These are phyloP conservation scores for Saguinus midas DNA, from an alignment of 2,113 vertebrate genomes.

Conservation along the genomic window DNA sequence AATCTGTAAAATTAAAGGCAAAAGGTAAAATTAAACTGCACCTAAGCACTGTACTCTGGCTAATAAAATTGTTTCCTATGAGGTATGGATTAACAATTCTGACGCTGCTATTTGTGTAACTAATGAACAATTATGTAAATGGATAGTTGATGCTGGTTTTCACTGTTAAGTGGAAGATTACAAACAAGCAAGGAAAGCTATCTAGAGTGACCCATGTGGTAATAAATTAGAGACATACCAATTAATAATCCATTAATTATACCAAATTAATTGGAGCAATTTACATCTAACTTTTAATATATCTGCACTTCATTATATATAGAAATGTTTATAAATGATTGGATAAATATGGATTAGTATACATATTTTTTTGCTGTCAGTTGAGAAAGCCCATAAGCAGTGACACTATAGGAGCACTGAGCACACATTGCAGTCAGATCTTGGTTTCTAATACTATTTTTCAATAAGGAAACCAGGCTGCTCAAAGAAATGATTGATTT, in stretches of 20 bases:
- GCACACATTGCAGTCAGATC: background rate
- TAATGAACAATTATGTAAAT: background rate
- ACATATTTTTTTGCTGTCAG: background rate
- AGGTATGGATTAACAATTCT: too few relatives aligned
- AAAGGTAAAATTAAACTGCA: background rate
- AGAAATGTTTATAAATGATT: background rate
- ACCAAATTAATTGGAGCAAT: background rate
- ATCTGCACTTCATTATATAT: background rate
- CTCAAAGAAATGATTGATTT: background rate
- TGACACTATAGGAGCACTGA: background rate
- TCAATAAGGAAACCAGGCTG: background rate
- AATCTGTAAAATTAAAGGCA: background rate
- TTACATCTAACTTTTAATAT: background rate
- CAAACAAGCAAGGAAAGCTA: background rate
- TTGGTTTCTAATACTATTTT: constrained; percentile 1
- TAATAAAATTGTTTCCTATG: too few relatives aligned
- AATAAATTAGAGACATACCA: background rate
- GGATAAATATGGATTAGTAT: background rate
- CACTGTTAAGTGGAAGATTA: background rate
- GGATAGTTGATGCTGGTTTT: background rate
- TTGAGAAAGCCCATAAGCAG: background rate
- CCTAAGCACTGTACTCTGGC: background rate
- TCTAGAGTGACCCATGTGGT: background rate
- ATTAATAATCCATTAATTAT: too few relatives aligned
- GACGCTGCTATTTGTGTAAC: background rate